Base-by-base conservation (phyloP, 1,140 invertebrate species). In the Streblospio benedicti region DNA sequence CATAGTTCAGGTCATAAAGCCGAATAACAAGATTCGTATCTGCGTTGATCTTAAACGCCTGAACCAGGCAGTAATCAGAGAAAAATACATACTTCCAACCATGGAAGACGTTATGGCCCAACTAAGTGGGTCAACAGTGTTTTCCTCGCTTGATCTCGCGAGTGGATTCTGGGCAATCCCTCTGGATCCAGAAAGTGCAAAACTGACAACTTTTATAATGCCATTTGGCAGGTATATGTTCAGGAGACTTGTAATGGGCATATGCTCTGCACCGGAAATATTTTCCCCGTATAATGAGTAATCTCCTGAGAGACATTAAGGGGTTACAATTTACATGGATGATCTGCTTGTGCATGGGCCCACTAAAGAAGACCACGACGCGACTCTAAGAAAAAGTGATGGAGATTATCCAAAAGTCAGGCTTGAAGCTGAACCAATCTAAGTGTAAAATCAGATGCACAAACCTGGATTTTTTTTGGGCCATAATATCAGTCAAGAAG, bases 121-220 rank as follows among this genome's bases (percentile, higher is more conserved):
- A 20, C 9, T 14, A 14, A 6, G 3, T 5, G 9, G 49, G 5
- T 4, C 49, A 20, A 51, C 49, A 5, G 9, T 14, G 20, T 9
- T 38, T 38, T n/a, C 9, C 35, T 38, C n/a, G 35, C 35, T 38
- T 9, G 35, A 5, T 51, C 23, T 28, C 49, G 20, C 49, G n/a
- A 51, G 49, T 51, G 49, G 49, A 51, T 51, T 51, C 31, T 51
- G 49, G 23, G 23, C 25, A 4, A 28, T 51, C 49, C 4, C 49
- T 4, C 6, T 51, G 18, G 49, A 51, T 25, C 18, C 18, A 23
- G 49, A 28, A 28, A 51, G 49, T 28, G 20, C 49, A 23, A 28
- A 51, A 28, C 28, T 51, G 18, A 28, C 5, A 20, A 51, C 49
- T 16, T 51, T 51, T 28, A 51, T 51, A 1, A n/a, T 5, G 28